Percentiles rank a stretch among this genome's conserved stretches.
These are phyloP conservation scores for Saimiri boliviensis DNA, from an alignment of 2,113 vertebrate genomes.

Conservation along the genomic window DNA sequence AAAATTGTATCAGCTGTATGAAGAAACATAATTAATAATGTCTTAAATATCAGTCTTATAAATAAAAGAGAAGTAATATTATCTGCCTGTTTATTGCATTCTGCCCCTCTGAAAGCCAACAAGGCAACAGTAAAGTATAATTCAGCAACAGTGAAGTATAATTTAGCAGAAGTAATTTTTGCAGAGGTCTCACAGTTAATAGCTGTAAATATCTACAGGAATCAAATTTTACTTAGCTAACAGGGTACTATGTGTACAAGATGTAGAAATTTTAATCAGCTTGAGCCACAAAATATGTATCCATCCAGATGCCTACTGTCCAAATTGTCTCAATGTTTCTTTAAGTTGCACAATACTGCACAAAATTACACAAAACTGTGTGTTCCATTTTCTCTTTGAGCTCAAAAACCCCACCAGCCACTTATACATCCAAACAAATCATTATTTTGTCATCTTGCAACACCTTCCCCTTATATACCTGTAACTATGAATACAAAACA, in stretches of 20 bases:
- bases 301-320: background rate
- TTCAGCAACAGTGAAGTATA: background rate
- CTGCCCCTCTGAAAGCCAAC: background rate
- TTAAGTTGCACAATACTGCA: background rate
- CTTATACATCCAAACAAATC: background rate
- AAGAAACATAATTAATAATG: background rate
- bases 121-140: background rate
- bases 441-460: background rate
- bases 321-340: background rate
- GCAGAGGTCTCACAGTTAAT: background rate
- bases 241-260: background rate
- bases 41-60: background rate
- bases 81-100: background rate
- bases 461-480: background rate
- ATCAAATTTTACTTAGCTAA: constrained; percentile 31
- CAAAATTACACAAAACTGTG: background rate
- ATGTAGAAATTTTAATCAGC: background rate
- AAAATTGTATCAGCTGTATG: background rate
- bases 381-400: background rate
- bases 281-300: background rate
- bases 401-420: background rate
- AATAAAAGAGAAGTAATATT: background rate
- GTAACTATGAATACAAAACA: background rate
- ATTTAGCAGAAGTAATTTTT: constrained; percentile 10
- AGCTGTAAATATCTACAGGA: background rate